A percentile compares a stretch with the other conserved stretches of the same genome.
Conservation (phyloP, 2,113 vertebrate species). For the Urocolius indicus region DNA sequence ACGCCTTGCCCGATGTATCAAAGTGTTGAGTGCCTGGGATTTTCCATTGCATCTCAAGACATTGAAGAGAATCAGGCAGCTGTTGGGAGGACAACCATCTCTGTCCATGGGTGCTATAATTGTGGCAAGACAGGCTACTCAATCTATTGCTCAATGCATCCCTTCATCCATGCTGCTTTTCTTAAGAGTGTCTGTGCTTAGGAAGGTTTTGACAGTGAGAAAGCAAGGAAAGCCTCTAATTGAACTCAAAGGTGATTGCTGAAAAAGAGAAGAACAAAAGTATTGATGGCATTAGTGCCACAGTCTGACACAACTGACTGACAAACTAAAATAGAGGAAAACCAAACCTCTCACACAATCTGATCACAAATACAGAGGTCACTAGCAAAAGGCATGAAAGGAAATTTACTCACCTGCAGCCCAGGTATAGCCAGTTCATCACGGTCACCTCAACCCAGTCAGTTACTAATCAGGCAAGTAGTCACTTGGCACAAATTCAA, state of each 20-base stretch:
- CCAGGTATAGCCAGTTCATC: not conserved
- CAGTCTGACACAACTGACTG: not conserved
- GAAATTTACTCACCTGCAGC: not conserved
- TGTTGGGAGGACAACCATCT: not conserved
- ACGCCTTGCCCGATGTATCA: not conserved
- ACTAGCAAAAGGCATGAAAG: not conserved
- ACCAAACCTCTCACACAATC: not conserved
- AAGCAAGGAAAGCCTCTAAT: not conserved
- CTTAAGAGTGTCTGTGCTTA: not conserved
- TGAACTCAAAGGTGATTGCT: not conserved
- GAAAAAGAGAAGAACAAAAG: not conserved
- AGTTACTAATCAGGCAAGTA: not conserved
- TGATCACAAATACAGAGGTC: not conserved
- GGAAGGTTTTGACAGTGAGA: not conserved
- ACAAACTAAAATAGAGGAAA: constrained; percentile 11
- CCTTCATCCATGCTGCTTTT: not conserved
- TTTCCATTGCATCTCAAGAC: not conserved
- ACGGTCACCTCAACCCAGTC: not conserved
- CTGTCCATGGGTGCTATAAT: not conserved
- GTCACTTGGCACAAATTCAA: not conserved
- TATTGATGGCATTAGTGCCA: not conserved
- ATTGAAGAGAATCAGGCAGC: not conserved
- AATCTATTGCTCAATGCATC: not conserved
- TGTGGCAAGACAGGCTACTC: not conserved
- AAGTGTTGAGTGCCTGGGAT: not conserved